Evolutionary conservation across 1,140 invertebrate genomes (phyloP).

Genomic region (Drosophila kepulauana): DNA sequence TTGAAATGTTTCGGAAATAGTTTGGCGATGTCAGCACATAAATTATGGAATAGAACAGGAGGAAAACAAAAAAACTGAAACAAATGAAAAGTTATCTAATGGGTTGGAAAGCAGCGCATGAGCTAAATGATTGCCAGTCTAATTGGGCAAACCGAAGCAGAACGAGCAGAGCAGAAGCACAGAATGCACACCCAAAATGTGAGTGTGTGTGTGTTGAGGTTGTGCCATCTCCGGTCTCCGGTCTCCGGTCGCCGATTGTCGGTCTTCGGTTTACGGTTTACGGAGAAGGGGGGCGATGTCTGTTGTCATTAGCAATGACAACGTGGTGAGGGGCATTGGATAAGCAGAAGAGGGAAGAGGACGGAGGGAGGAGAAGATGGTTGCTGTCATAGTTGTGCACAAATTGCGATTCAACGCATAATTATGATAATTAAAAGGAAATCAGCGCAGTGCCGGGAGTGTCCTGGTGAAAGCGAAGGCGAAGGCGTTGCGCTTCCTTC

Average conservation of each 20-base stretch:
- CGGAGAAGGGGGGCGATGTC: not conserved
- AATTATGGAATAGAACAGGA: not conserved
- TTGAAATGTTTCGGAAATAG: not conserved
- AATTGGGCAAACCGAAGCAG: constrained; percentile 17
- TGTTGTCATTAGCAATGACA: constrained; percentile 12
- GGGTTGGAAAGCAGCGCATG: constrained; percentile 1
- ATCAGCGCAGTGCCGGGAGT: constrained; percentile 46
- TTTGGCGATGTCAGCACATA: not conserved
- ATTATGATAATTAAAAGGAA: constrained; percentile 77
- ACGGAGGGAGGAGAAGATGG: not conserved
- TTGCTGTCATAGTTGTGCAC: not conserved
- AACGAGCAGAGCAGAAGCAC: not conserved
- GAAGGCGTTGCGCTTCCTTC: constrained; percentile 3
- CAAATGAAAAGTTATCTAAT: constrained; percentile 10
- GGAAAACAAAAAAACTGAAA: not conserved
- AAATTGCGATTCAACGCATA: constrained; percentile 59
- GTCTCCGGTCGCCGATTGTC: not conserved
- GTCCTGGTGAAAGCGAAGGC: constrained; percentile 5
- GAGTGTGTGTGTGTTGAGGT: not conserved
- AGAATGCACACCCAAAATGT: constrained; percentile 14
- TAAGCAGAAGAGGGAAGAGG: not conserved
- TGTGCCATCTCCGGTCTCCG: constrained; percentile 25
- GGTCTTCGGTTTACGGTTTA: not conserved
- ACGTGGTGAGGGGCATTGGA: too few relatives aligned
- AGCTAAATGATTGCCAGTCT: constrained; percentile 15